Conservation (phyloP, 2,888 invertebrate genomes). For the Metallyticus violacea region DNA sequence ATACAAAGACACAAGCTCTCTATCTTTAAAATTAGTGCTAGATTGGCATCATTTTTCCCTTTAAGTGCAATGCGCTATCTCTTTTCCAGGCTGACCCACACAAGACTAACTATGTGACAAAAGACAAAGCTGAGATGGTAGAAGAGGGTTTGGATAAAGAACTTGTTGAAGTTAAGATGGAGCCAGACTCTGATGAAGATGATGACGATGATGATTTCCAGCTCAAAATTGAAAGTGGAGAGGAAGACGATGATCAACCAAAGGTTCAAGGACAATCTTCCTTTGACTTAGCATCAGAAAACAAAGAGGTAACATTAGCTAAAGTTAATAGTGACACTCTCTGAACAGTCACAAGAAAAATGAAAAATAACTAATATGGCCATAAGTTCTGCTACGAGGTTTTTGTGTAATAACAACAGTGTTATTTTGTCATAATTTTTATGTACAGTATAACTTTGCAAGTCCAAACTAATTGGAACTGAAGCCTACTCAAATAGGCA, state of each 20-base stretch:
- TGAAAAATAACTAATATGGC: too few species aligned
- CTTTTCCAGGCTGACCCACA: background rate
- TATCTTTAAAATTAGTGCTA: too few species aligned
- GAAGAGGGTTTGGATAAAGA: background rate
- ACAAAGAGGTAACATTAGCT: conserved; percentile 40
- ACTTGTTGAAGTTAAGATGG: conserved; percentile 8
- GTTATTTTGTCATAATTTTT: too few species aligned
- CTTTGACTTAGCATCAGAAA: conserved; percentile 47
- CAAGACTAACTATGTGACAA: conserved; percentile 33
- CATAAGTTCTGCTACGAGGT: too few species aligned
- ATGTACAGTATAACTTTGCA: too few species aligned
- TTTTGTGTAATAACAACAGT: too few species aligned
- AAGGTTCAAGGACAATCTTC: conserved; percentile 42
- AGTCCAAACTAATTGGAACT: too few species aligned
- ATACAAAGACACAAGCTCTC: too few species aligned
- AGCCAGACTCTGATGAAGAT: conserved; percentile 10
- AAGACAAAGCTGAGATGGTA: conserved; percentile 28
- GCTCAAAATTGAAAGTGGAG: conserved; percentile 41
- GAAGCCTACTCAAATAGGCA: too few species aligned
- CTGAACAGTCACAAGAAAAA: too few species aligned
- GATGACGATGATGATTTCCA: conserved; percentile 15
- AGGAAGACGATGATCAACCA: conserved; percentile 30
- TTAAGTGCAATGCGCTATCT: background rate
- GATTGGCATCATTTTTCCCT: too few species aligned
- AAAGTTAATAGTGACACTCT: too few species aligned